A percentile compares a stretch with the other conserved stretches of the same genome.
phyloP scores from a whole-genome alignment of 2,797 vertebrate genomes.

The Neostethus bicornis region DNA sequence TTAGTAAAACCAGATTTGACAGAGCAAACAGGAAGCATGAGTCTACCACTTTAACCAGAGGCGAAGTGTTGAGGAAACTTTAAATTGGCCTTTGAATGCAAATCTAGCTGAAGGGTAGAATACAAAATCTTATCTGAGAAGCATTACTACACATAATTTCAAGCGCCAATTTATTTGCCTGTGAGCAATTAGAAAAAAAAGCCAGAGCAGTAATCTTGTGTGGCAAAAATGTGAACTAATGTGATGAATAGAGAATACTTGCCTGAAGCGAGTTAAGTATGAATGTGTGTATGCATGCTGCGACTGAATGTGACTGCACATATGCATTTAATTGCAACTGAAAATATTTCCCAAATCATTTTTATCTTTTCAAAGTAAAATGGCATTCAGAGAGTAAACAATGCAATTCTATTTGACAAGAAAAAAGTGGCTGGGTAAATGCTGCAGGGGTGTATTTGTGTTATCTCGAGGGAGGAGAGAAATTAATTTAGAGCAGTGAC shows the following conservation, averaged over 20 bases:
- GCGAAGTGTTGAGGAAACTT: constrained; percentile 41
- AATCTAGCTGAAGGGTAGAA: constrained; percentile 53
- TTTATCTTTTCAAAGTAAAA: constrained; percentile 29
- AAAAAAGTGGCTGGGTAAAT: constrained; percentile 33
- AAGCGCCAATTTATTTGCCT: constrained; percentile 62
- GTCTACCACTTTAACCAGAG: constrained; percentile 37
- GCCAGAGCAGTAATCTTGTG: constrained; percentile 65
- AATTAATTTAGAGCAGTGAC: constrained; percentile 49
- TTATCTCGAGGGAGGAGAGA: constrained; percentile 35
- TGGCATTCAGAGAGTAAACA: constrained; percentile 57
- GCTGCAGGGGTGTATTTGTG: constrained; percentile 17
- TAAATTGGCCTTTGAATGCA: constrained; percentile 46
- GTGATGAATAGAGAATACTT: constrained; percentile 72
- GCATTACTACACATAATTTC: constrained; percentile 63
- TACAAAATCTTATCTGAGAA: constrained; percentile 56
- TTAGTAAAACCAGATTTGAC: constrained; percentile 44
- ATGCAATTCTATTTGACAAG: constrained; percentile 50
- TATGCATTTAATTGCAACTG: constrained; percentile 36
- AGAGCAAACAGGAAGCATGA: constrained; percentile 25
- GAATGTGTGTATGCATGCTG: constrained; percentile 3
- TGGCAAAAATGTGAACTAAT: constrained; percentile 73
- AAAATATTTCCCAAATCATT: constrained; percentile 23
- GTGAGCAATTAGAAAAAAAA: constrained; percentile 43
- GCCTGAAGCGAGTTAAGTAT: constrained; percentile 53
- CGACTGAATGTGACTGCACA: constrained; percentile 14